These are phyloP conservation scores for Oenanthe oenanthe DNA, from an alignment of 2,113 vertebrate species.

Conservation along the genomic window DNA sequence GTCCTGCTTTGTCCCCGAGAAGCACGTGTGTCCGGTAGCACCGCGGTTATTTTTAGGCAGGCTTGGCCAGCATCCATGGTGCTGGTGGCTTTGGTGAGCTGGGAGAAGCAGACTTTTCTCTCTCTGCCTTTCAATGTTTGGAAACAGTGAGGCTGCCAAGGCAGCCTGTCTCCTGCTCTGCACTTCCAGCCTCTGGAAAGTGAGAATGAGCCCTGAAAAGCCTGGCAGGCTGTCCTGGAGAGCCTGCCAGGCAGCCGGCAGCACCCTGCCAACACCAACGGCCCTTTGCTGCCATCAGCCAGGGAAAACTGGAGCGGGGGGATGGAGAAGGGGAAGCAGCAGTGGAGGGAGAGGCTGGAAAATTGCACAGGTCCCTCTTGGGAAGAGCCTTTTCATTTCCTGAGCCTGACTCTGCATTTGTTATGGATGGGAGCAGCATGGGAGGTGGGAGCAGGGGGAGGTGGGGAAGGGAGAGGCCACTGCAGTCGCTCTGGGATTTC, in stretches of 20 bases:
- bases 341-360: background rate
- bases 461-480: background rate
- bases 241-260: slow-evolving; percentile 42
- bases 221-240: background rate
- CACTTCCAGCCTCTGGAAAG: slow-evolving; percentile 63
- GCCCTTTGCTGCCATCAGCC: background rate
- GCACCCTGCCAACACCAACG: slow-evolving; percentile 30
- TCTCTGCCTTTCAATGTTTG: slow-evolving; percentile 65
- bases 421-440: background rate
- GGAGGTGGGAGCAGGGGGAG: background rate
- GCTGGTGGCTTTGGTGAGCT: slow-evolving; percentile 48
- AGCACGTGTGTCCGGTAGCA: slow-evolving; percentile 36
- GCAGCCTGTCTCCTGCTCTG: slow-evolving; percentile 49
- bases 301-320: background rate
- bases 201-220: slow-evolving; percentile 49
- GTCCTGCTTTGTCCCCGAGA: background rate
- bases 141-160: slow-evolving; percentile 72
- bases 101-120: slow-evolving; percentile 62
- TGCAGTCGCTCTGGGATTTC: background rate
- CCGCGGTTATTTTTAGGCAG: slow-evolving; percentile 30
- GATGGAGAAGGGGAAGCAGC: background rate
- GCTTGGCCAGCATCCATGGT: slow-evolving; percentile 23
- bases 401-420: background rate
- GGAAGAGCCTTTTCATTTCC: slow-evolving; percentile 27
- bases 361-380: background rate